Evolutionary conservation across 2,888 invertebrate species (phyloP), one percentile per base, ranked within the genome.

Genomic region (Dascillus cervinus): DNA sequence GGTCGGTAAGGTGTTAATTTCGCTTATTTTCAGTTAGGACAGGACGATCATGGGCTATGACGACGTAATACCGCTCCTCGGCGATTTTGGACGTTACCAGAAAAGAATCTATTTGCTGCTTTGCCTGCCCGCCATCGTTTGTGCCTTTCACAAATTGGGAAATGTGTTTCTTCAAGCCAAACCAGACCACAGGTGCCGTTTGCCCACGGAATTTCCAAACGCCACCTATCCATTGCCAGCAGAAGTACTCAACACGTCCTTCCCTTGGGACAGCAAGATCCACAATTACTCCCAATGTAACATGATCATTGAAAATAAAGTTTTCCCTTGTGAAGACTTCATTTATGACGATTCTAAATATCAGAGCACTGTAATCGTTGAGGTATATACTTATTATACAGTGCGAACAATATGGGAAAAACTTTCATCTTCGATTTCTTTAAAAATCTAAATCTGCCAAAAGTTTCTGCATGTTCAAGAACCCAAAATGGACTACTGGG

Each of bases 41-140:
- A n/a, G n/a, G n/a, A n/a, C n/a, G n/a, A n/a, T n/a, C n/a, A 82
- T 82, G 82, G 75, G 76, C 31, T 82, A 80, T 61, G 82, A 83
- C 53, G 79, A 79, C 43, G 73, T 82, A 11, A 71, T 83, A 33
- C 64, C 71, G 2, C 65, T 75, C 34, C 62, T 82, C 58, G 82
- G 82, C 22, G 79, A 79, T 47, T 82, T 82, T 50, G 82, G 82
- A 11, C 52, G 67, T 25, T 81, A 82, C 53, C 83, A 83, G 56
- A 72, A 70, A 46, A 67, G 76, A 40, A 76, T 82, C 39, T 82
- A 79, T 52, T 65, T 82, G 37, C 59, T 82, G 22, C 65, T 83
- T 22, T 80, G 81, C 50, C 64, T 82, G 26, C 81, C 82, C 11
- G 77, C 79, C 4, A 77, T 83, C 50, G 68, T 77, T 9, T 80